phyloP scores from a whole-genome alignment of 2,113 vertebrate species.

The Empidonax traillii region DNA sequence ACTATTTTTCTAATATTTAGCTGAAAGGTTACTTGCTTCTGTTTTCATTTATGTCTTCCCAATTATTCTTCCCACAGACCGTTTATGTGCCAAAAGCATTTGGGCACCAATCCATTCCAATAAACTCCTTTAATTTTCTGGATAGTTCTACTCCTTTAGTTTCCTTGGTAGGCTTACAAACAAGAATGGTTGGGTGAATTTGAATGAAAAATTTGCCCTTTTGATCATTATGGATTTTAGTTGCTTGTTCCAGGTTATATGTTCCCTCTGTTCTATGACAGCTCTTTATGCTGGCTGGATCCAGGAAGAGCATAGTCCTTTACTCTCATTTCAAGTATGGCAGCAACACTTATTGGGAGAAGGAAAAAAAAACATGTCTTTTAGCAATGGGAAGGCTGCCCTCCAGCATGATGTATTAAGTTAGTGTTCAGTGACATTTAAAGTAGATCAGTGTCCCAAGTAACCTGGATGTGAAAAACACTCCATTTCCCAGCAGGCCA shows the following conservation, averaged over 20 bases:
- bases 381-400: background rate
- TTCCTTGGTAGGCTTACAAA: background rate
- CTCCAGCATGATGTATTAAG: background rate
- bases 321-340: background rate
- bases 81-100: background rate
- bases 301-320: background rate
- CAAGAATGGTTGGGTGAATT: background rate
- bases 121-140: background rate
- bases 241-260: background rate
- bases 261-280: background rate
- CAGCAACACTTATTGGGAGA: background rate
- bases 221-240: background rate
- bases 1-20: background rate
- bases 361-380: background rate
- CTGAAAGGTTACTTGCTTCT: background rate
- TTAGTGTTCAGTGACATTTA: background rate
- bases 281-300: background rate
- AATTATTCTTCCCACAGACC: background rate
- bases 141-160: background rate
- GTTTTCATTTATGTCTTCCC: background rate
- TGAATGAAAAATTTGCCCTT: background rate
- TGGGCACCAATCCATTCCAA: background rate
- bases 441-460: background rate
- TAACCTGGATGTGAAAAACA: background rate
- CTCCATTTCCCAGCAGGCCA: background rate